Percentiles rank a stretch among this genome's conserved stretches.
phyloP scores from a whole-genome alignment of 2,113 vertebrate genomes.

The Monopterus albus region DNA sequence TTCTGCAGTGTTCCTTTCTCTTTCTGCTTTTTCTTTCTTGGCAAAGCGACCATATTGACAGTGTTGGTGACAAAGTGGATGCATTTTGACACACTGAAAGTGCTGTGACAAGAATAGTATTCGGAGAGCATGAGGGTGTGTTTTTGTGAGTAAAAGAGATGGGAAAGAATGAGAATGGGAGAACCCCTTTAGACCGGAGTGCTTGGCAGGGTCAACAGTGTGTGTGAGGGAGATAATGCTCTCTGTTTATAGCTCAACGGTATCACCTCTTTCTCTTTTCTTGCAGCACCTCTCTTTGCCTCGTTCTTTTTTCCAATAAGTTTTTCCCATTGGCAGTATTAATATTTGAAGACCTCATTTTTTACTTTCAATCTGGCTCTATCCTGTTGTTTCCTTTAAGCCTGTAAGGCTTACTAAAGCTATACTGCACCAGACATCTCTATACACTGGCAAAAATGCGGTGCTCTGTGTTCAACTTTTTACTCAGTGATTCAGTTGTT shows the following conservation, averaged over 20 bases:
- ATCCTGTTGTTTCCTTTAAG: constrained; percentile 23
- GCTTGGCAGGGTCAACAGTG: constrained; percentile 58
- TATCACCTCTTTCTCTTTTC: constrained; percentile 33
- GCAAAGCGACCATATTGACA: constrained; percentile 23
- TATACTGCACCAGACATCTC: not conserved
- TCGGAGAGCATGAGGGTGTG: not conserved
- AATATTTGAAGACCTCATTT: constrained; percentile 58
- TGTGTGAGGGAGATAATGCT: constrained; percentile 70
- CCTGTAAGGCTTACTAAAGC: not conserved
- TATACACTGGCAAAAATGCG: not conserved
- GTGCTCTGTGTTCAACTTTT: not conserved
- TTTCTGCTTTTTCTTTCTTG: constrained; percentile 8
- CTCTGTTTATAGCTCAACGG: constrained; percentile 50
- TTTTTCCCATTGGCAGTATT: constrained; percentile 25
- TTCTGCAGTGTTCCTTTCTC: constrained; percentile 26
- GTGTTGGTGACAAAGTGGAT: constrained; percentile 50
- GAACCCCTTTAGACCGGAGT: constrained; percentile 62
- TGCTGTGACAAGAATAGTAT: constrained; percentile 37
- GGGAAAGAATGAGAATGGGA: constrained; percentile 44
- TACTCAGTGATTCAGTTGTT: not conserved
- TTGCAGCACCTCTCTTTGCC: constrained; percentile 13
- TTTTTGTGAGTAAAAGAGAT: constrained; percentile 43
- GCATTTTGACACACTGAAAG: constrained; percentile 49
- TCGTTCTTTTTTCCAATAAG: constrained; percentile 13
- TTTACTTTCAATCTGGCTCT: constrained; percentile 32